Percentiles rank a stretch among this genome's conserved stretches.
phyloP scores from a whole-genome alignment of 2,888 invertebrate species.

The Ethmia dodecea region DNA sequence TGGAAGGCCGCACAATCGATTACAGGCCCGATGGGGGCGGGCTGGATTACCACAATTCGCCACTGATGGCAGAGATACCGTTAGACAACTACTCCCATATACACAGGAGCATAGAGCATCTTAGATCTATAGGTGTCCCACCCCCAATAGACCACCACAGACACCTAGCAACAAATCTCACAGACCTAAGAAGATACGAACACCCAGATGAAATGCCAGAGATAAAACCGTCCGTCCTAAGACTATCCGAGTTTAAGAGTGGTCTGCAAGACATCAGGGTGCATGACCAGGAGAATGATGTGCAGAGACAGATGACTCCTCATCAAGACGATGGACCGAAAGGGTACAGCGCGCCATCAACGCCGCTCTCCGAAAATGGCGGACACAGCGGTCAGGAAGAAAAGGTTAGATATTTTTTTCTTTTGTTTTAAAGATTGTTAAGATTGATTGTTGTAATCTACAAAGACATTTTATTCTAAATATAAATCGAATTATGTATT shows the following conservation, averaged over 20 bases:
- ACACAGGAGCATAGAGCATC: conserved; percentile 81
- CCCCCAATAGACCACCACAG: conserved; percentile 67
- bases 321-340: conserved; percentile 70
- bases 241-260: conserved; percentile 69
- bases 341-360: conserved; percentile 72
- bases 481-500: too few species aligned
- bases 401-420: conserved; percentile 55
- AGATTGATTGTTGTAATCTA: not conserved
- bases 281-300: conserved; percentile 36
- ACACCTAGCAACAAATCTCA: conserved; percentile 65
- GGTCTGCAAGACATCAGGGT: conserved; percentile 64
- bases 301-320: conserved; percentile 63
- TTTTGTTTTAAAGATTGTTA: conserved; percentile 3
- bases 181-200: conserved; percentile 68
- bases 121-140: conserved; percentile 78
- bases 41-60: conserved; percentile 82
- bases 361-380: conserved; percentile 70
- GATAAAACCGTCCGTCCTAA: conserved; percentile 70
- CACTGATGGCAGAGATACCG: conserved; percentile 82
- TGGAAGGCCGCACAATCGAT: conserved; percentile 76
- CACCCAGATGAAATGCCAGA: conserved; percentile 71
- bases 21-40: conserved; percentile 78
- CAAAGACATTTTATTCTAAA: conserved; percentile 1
- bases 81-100: conserved; percentile 81
- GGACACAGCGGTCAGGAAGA: conserved; percentile 68